phyloP scores from a whole-genome alignment of 2,797 vertebrate species.

The Otus scops region DNA sequence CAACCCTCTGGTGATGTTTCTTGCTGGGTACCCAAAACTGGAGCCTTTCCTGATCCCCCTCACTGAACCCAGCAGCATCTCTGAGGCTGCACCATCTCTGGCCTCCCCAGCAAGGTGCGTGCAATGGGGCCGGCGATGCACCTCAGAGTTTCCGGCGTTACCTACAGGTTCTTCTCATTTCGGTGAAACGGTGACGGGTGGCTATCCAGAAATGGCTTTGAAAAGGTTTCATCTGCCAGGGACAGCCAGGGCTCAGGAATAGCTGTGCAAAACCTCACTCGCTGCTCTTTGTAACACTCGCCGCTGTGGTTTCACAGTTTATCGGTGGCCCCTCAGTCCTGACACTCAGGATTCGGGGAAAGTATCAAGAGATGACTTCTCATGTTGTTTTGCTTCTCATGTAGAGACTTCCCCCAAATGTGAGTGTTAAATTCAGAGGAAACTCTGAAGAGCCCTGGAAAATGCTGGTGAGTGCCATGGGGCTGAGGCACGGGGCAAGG shows the following conservation, averaged over 20 bases:
- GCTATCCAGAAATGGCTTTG: constrained; percentile 40
- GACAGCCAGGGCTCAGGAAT: constrained; percentile 54
- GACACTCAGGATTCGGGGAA: constrained; percentile 56
- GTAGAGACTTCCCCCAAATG: neutral
- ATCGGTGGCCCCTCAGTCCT: constrained; percentile 1
- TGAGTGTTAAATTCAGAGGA: constrained; percentile 24
- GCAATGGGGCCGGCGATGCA: rapidly evolving
- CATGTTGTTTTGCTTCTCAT: constrained; percentile 24
- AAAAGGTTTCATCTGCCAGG: neutral
- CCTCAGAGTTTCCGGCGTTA: constrained; percentile 10
- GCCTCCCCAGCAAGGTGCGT: neutral
- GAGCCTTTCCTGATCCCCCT: neutral
- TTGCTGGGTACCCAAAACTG: neutral
- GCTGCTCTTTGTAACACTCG: constrained; percentile 23
- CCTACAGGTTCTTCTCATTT: constrained; percentile 38
- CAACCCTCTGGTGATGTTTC: neutral
- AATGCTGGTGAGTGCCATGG: neutral
- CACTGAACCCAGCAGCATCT: rapidly evolving
- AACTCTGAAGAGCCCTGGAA: constrained; percentile 24
- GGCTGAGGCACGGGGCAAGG: neutral
- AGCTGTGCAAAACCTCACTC: constrained; percentile 51
- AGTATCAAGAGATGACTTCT: constrained; percentile 45
- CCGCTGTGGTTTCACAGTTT: constrained; percentile 63
- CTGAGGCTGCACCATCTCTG: rapidly evolving
- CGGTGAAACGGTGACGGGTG: neutral